Evolutionary conservation across 2,888 invertebrate species (phyloP).

Genomic region (Hecatera dysodea): DNA sequence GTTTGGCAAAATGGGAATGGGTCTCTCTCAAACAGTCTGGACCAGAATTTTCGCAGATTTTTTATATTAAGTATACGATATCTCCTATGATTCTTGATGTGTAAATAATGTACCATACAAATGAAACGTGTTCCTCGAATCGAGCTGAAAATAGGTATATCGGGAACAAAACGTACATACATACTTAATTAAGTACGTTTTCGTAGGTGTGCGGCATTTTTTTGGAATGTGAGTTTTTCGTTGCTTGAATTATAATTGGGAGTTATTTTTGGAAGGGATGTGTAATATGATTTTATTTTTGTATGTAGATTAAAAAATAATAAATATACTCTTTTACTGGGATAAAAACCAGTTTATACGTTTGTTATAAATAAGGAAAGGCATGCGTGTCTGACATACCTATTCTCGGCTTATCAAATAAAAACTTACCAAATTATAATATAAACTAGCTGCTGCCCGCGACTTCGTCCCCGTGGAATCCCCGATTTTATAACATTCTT

Average conservation of each 20-base stretch:
- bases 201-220: background rate
- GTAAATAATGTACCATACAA: slow-evolving; percentile 12
- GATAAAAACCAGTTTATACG: background rate
- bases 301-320: background rate
- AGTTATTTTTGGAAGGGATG: slow-evolving; percentile 11
- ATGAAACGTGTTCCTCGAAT: slow-evolving; percentile 1
- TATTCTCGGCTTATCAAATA: no score
- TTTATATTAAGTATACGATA: background rate
- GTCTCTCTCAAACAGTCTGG: background rate
- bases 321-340: background rate
- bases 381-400: no score
- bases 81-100: background rate
- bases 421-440: no score
- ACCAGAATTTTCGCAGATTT: no score
- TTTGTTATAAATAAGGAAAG: background rate
- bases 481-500: no score
- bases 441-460: no score
- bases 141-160: slow-evolving; percentile 13
- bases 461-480: no score
- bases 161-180: background rate
- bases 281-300: background rate
- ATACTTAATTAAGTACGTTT: background rate
- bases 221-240: slow-evolving; percentile 6
- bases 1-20: no score
- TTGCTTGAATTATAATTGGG: slow-evolving; percentile 1